Evolutionary conservation across 1,140 invertebrate genomes (phyloP).

Genomic region (Goniozus legneri): DNA sequence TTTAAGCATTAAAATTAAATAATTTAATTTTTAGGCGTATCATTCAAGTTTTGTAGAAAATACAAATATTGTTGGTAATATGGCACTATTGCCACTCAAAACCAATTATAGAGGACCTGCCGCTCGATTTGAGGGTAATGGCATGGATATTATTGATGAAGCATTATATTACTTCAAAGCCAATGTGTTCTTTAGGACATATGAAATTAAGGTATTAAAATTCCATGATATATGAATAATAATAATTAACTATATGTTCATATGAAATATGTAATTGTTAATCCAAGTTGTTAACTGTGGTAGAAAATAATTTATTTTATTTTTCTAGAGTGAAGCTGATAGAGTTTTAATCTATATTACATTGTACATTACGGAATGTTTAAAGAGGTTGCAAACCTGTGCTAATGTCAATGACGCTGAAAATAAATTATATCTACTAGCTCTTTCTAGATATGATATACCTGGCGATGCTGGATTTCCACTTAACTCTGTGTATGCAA

Average conservation of each 20-base stretch:
- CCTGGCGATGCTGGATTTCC: constrained; percentile 96
- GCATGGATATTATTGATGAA: constrained; percentile 96
- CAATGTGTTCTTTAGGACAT: constrained; percentile 98
- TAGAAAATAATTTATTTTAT: constrained; percentile 8
- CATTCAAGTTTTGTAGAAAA: constrained; percentile 84
- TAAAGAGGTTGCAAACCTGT: constrained; percentile 92
- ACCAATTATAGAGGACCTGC: constrained; percentile 89
- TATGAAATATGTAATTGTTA: not conserved
- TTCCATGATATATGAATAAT: not conserved
- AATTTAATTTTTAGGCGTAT: constrained; percentile 71
- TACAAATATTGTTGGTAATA: constrained; percentile 81
- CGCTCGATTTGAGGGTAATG: constrained; percentile 61
- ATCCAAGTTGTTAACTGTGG: constrained; percentile 1
- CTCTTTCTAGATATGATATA: constrained; percentile 93
- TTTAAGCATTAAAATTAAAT: too few species aligned
- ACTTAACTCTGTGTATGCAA: constrained; percentile 95
- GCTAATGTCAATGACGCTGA: constrained; percentile 82
- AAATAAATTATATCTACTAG: constrained; percentile 95
- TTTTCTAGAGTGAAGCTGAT: constrained; percentile 85
- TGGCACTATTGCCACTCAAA: constrained; percentile 84
- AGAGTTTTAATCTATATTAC: constrained; percentile 97
- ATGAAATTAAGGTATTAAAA: constrained; percentile 94
- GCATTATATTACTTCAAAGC: constrained; percentile 96
- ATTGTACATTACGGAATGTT: constrained; percentile 97
- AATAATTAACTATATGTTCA: not conserved